A percentile compares a stretch with the other conserved stretches of the same genome.
Conservation (phyloP, 2,888 invertebrate species). For the Copidosoma aretas region DNA sequence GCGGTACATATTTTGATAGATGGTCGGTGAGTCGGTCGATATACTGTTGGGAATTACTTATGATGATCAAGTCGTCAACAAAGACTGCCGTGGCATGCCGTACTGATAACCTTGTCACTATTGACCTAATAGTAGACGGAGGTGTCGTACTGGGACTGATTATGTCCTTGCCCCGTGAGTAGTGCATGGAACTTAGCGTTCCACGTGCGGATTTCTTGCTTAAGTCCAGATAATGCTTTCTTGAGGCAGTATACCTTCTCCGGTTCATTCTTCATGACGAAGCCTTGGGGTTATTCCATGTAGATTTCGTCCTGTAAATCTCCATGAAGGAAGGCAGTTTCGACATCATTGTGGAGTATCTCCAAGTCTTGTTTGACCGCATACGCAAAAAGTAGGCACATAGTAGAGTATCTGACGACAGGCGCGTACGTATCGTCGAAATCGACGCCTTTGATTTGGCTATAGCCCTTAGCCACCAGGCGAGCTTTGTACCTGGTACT, state of each 20-base stretch:
- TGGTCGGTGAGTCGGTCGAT: not conserved
- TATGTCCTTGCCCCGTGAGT: not conserved
- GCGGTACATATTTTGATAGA: not conserved
- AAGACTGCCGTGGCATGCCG: slow-evolving; percentile 2
- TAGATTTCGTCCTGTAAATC: not conserved
- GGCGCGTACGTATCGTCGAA: slow-evolving; percentile 34
- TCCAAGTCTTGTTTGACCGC: slow-evolving; percentile 17
- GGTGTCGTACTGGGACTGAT: not conserved
- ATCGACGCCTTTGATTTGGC: slow-evolving; percentile 21
- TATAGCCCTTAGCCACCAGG: slow-evolving; percentile 35
- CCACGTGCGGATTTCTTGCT: not conserved
- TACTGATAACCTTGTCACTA: not conserved
- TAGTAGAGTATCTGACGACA: slow-evolving; percentile 23
- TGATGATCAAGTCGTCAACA: not conserved
- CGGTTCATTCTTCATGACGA: not conserved
- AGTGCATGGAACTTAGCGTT: not conserved
- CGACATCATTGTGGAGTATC: slow-evolving; percentile 24
- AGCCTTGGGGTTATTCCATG: not conserved
- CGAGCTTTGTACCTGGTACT: slow-evolving; percentile 21
- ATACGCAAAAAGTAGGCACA: slow-evolving; percentile 29
- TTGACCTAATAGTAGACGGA: not conserved
- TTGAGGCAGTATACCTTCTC: not conserved
- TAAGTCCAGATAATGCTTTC: not conserved
- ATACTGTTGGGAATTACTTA: not conserved
- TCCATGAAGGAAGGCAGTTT: slow-evolving; percentile 32